phyloP scores from a whole-genome alignment of 2,888 invertebrate species.

The Lochmaea crataegi region DNA sequence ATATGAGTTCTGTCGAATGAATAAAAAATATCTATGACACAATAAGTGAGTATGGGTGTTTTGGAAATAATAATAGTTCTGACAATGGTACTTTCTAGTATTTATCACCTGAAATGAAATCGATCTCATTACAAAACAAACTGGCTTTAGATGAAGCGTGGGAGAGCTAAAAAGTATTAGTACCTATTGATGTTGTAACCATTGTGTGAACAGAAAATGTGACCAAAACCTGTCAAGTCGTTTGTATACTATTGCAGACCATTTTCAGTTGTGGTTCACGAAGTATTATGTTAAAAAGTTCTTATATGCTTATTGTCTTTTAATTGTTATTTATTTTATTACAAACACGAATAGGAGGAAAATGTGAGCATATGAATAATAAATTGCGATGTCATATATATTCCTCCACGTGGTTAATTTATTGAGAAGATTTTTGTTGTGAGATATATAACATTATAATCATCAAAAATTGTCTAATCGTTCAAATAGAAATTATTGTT shows the following conservation, averaged over 20 bases:
- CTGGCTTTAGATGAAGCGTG: conserved; percentile 27
- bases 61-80: background rate
- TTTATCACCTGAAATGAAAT: background rate
- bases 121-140: conserved; percentile 13
- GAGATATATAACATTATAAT: too few relatives aligned
- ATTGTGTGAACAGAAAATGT: conserved; percentile 31
- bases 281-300: conserved; percentile 13
- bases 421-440: too few relatives aligned
- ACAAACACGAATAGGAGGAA: background rate
- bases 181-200: conserved; percentile 23
- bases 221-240: conserved; percentile 27
- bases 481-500: too few relatives aligned
- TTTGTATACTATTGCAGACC: conserved; percentile 20
- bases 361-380: background rate
- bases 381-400: background rate
- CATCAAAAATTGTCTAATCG: too few relatives aligned
- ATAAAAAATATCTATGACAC: background rate
- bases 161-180: conserved; percentile 27
- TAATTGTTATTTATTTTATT: conserved; percentile 35
- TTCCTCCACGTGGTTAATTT: background rate
- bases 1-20: background rate
- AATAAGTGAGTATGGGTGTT: background rate
- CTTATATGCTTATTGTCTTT: conserved; percentile 26
- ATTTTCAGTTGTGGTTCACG: conserved; percentile 23
- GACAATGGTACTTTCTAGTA: background rate